Base-by-base conservation (phyloP, 2,888 invertebrate genomes). In the Himalopsyche anomala region DNA sequence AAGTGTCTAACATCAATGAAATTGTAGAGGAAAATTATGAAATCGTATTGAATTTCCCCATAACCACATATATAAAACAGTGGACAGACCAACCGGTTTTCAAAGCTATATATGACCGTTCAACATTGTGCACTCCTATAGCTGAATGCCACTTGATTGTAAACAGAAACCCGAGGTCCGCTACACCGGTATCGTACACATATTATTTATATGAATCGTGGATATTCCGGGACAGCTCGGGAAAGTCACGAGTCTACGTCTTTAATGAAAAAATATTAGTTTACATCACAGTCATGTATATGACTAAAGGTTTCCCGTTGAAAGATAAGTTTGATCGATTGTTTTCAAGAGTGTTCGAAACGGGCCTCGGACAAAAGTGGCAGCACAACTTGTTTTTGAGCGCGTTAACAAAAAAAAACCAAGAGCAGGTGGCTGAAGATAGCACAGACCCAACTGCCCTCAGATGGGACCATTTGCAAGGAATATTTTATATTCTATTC, bases 151-250 rank as follows among this genome's bases (percentile, higher is more conserved):
- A 12, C 5, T 28, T 36, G 74, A 38, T 74, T 74, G 74, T 74
- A 2, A 74, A 38, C 38, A 28, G 74, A 15, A 74, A 74, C 36
- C 74, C 36, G 74, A 28, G 11, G 19, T 4, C 19, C 38, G 74
- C 74, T 0, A 74, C 74, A 5, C 74, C 74, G 15, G 15, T 36
- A 5, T 28, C 74, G 15, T 36, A 38, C 12, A 28, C 19, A 12
- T 74, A 36, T 38, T 74, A 74, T 38, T 74, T 74, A 19, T 74
- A 74, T 15, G 74, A 74, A 74, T 74, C 74, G 74, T 74, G 74
- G 74, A 38, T 28, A 36, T 74, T 74, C 38, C 9, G 28, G 15
- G 74, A 74, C 36, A 74, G 74, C 12, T 74, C 74, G 11, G 74
- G 36, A 1, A 74, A 38, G n/a, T 74, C 74, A 4, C 8, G 74